Evolutionary conservation across 30 jellyfish, hydroid and myxozoan species (phyloP).

Genomic region (Aurelia aurita): DNA sequence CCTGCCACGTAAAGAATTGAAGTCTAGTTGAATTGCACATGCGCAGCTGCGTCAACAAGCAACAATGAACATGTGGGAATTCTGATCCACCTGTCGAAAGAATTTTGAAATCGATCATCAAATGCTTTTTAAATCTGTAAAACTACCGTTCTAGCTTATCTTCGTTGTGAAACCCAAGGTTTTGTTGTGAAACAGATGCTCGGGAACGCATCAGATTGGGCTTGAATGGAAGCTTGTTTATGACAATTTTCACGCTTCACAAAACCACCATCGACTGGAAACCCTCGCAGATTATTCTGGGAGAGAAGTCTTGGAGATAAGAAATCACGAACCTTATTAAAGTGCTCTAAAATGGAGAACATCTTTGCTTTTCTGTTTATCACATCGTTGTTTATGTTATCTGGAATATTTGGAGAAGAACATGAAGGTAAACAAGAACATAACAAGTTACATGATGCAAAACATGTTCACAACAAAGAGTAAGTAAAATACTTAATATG

Average conservation of each 20-base stretch:
- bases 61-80: conserved; percentile 75
- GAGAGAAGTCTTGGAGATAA: too few species aligned
- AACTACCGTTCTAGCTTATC: too few species aligned
- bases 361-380: background rate
- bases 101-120: conserved; percentile 8
- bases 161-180: too few species aligned
- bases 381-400: background rate
- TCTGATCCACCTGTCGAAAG: conserved; percentile 58
- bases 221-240: too few species aligned
- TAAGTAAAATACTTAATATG: conserved; percentile 31
- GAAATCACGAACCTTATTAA: too few species aligned
- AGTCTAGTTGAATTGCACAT: conserved; percentile 19
- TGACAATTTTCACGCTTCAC: too few species aligned
- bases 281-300: too few species aligned
- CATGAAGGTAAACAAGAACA: conserved; percentile 21
- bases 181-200: too few species aligned
- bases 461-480: conserved; percentile 96
- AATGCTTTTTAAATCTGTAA: background rate
- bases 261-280: too few species aligned
- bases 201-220: too few species aligned
- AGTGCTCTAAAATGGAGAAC: conserved; percentile 3
- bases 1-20: conserved; percentile 66
- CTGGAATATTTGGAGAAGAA: conserved; percentile 1
- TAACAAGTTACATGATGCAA: conserved; percentile 80
- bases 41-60: conserved; percentile 70